Conservation (phyloP, 2,888 invertebrate genomes). For the Aspidiotus rigidus region DNA sequence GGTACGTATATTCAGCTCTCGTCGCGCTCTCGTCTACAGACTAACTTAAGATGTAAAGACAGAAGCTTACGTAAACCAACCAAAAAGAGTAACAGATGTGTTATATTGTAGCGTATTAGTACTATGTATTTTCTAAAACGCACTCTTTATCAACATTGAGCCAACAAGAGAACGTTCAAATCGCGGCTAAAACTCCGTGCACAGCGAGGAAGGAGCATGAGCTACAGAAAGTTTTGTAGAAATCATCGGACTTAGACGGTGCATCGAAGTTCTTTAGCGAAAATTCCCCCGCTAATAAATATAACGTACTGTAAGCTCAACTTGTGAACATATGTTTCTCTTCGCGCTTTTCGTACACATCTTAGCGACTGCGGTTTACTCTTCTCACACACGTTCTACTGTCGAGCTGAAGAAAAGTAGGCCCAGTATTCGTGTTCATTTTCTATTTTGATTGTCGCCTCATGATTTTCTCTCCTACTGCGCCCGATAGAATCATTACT, state of each 20-base stretch:
- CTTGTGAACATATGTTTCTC: conserved; percentile 1
- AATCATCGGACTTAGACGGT: not conserved
- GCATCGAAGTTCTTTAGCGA: not conserved
- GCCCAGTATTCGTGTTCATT: no score
- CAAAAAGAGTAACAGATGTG: conserved; percentile 30
- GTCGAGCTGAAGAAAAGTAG: no score
- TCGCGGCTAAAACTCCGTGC: not conserved
- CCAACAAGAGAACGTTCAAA: not conserved
- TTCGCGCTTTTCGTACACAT: no score
- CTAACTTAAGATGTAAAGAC: not conserved
- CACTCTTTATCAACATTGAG: conserved; percentile 4
- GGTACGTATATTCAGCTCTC: no score
- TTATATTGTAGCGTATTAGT: conserved; percentile 27
- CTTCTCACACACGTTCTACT: no score
- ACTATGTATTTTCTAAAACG: not conserved
- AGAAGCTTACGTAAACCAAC: conserved; percentile 2
- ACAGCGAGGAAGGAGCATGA: not conserved
- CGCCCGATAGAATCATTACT: no score
- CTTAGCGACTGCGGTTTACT: no score
- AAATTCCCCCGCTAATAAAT: not conserved
- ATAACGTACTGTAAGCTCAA: not conserved
- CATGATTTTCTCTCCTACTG: no score
- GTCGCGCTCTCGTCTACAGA: not conserved
- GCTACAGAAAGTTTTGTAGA: not conserved
- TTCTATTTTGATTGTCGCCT: no score